Percentiles rank a stretch among this genome's conserved stretches.
Evolutionary conservation across 2,888 invertebrate genomes (phyloP).

Genomic region (Drosophila sordidula): DNA sequence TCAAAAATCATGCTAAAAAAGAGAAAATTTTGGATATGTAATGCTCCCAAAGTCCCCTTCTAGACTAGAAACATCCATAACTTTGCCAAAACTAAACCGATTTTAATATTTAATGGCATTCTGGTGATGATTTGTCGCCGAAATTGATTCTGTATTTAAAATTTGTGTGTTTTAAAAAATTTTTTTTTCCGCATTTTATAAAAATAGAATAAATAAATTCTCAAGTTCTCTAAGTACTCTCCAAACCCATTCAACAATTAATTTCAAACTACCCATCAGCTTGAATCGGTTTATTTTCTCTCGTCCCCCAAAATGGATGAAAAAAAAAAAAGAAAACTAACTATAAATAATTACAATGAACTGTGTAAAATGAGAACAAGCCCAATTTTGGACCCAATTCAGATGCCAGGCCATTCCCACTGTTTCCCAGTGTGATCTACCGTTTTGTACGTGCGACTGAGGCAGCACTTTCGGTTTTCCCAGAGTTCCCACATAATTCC

Average conservation of each 20-base stretch:
- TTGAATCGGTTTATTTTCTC: conserved; percentile 32
- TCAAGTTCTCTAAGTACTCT: neutral
- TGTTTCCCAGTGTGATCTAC: conserved; percentile 19
- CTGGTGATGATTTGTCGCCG: too few species aligned
- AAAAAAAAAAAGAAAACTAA: neutral
- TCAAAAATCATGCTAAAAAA: too few species aligned
- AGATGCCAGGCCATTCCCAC: neutral
- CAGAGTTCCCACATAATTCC: conserved; percentile 31
- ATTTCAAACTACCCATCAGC: conserved; percentile 24
- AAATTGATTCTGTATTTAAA: too few species aligned
- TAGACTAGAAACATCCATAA: too few species aligned
- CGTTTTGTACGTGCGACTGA: conserved; percentile 37
- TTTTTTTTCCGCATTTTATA: too few species aligned
- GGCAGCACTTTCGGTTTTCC: conserved; percentile 55
- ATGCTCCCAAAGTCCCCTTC: too few species aligned
- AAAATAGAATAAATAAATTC: too few species aligned
- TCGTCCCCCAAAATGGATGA: conserved; percentile 15
- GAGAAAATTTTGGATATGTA: too few species aligned
- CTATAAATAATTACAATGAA: conserved; percentile 15
- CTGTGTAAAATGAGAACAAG: conserved; percentile 28
- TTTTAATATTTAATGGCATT: too few species aligned
- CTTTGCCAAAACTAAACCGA: too few species aligned
- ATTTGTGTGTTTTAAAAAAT: too few species aligned
- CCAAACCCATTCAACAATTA: conserved; percentile 5
- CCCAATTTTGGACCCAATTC: conserved; percentile 30